Percentiles rank a stretch among this genome's conserved stretches.
Conservation (phyloP, 1,140 invertebrate species). For the Penaeus indicus region DNA sequence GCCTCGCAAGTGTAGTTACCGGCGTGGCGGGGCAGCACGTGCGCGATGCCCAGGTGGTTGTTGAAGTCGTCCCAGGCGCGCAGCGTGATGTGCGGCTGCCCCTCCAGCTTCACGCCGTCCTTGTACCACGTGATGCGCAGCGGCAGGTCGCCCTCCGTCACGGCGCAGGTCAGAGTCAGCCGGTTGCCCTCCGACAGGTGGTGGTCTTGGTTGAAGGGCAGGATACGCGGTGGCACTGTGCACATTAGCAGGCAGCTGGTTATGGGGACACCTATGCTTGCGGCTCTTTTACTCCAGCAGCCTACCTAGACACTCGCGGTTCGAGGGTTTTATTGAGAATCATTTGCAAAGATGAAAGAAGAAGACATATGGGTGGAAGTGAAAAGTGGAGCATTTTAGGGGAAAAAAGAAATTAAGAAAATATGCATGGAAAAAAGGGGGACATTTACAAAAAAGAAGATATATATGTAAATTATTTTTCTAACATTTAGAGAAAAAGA, state of each 20-base stretch:
- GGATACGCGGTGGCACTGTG: constrained; percentile 60
- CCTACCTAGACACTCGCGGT: neutral
- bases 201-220: constrained; percentile 58
- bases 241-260: neutral
- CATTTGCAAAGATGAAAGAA: neutral
- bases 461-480: neutral
- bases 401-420: neutral
- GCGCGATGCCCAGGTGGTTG: constrained; percentile 74
- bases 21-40: constrained; percentile 56
- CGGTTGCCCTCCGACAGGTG: constrained; percentile 59
- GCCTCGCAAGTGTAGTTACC: constrained; percentile 84
- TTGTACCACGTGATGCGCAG: constrained; percentile 83
- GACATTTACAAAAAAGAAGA: neutral
- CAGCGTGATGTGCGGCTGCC: constrained; percentile 22
- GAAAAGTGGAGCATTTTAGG: neutral
- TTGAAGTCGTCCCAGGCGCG: constrained; percentile 61
- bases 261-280: constrained; percentile 43
- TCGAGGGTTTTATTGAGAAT: no score
- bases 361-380: no score
- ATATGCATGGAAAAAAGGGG: neutral
- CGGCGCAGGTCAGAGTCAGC: constrained; percentile 72
- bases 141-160: constrained; percentile 83
- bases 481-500: neutral
- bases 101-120: constrained; percentile 76
- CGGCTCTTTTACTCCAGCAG: neutral